These are phyloP conservation scores for Morone chrysops DNA, from an alignment of 2,113 vertebrate genomes.

Conservation along the genomic window DNA sequence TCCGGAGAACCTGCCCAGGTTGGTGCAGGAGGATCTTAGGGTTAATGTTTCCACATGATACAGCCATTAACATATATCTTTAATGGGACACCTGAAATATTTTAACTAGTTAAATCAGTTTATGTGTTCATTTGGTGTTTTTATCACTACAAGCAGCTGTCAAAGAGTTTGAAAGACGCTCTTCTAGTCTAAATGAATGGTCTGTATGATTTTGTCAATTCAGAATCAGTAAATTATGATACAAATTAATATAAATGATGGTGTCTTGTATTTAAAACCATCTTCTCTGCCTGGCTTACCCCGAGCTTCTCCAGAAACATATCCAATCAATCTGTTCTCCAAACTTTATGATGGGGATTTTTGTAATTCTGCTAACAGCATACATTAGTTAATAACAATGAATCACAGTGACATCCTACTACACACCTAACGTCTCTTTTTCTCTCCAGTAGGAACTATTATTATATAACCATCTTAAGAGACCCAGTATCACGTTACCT, in stretches of 20 bases:
- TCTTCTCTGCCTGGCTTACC: background rate
- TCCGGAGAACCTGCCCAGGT: slow-evolving; percentile 86
- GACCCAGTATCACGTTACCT: slow-evolving; percentile 96
- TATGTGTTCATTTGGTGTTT: background rate
- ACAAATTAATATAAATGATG: background rate
- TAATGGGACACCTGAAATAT: background rate
- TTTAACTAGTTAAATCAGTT: background rate
- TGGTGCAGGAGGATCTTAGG: slow-evolving; percentile 49
- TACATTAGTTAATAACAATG: background rate
- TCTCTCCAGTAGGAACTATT: slow-evolving; percentile 89
- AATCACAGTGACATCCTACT: background rate
- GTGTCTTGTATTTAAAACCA: background rate
- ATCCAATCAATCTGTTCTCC: background rate
- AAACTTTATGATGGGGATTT: background rate
- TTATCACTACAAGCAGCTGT: background rate
- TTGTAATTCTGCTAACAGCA: background rate
- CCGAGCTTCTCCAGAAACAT: background rate
- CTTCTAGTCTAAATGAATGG: no score
- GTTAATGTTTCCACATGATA: no score
- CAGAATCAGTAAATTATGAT: background rate
- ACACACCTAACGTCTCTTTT: background rate
- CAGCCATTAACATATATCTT: no score
- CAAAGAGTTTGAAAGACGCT: background rate
- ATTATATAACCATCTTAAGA: slow-evolving; percentile 97
- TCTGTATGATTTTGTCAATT: background rate